Percentiles rank a stretch among this genome's conserved stretches.
Evolutionary conservation across 2,888 invertebrate genomes (phyloP).

Genomic region (Latheticus oryzae): DNA sequence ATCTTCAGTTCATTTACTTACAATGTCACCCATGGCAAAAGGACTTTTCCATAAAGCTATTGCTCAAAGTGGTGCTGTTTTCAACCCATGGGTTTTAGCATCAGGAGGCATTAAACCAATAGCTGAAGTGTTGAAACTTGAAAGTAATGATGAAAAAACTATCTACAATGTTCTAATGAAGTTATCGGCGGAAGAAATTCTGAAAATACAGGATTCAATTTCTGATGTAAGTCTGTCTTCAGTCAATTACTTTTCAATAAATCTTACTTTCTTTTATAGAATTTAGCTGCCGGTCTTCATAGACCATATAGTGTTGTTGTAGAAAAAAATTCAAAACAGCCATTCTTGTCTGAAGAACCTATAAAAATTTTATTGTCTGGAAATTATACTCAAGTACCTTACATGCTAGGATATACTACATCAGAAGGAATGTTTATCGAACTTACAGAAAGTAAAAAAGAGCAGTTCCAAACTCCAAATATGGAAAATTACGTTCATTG

Average conservation of each 20-base stretch:
- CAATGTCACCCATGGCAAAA: constrained; percentile 66
- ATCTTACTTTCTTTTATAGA: background rate
- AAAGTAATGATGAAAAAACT: constrained; percentile 8
- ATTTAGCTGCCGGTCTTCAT: background rate
- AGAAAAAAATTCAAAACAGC: constrained; percentile 43
- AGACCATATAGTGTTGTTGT: constrained; percentile 44
- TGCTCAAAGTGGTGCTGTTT: constrained; percentile 53
- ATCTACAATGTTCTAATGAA: constrained; percentile 33
- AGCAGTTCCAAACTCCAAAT: background rate
- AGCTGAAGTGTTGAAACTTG: constrained; percentile 1
- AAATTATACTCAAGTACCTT: constrained; percentile 52
- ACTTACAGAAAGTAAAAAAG: constrained; percentile 1
- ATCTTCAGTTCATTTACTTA: constrained; percentile 66
- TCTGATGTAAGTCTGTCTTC: background rate
- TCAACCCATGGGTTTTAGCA: constrained; percentile 49
- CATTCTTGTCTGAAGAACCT: constrained; percentile 52
- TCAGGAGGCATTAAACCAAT: constrained; percentile 1
- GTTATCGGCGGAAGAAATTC: constrained; percentile 20
- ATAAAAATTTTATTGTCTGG: constrained; percentile 48
- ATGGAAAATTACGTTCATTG: constrained; percentile 8
- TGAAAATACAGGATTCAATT: constrained; percentile 33
- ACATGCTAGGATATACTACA: constrained; percentile 53
- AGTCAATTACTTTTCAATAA: background rate
- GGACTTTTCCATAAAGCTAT: constrained; percentile 56
- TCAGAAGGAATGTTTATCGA: constrained; percentile 43